Conservation (phyloP, 1,140 invertebrate genomes). For the Lepidotrigona ventralis region DNA sequence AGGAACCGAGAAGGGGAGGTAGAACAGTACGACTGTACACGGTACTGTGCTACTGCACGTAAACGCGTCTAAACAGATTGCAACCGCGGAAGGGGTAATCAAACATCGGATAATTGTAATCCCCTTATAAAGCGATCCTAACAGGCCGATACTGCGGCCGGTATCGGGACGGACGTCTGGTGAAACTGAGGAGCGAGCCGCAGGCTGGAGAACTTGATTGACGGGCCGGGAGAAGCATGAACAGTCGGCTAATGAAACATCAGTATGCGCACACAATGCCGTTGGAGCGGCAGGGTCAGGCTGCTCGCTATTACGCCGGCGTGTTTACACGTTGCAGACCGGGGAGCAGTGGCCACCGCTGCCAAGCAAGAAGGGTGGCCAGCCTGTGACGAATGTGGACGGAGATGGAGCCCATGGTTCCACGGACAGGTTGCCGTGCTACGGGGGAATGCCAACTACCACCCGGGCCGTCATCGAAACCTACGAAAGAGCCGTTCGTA, state of each 20-base stretch:
- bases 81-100: constrained; percentile 68
- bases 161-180: constrained; percentile 40
- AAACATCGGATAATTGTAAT: constrained; percentile 77
- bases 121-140: constrained; percentile 72
- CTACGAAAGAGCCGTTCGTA: constrained; percentile 32
- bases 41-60: constrained; percentile 6
- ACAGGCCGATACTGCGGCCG: constrained; percentile 55
- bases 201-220: constrained; percentile 75
- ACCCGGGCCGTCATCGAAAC: constrained; percentile 2
- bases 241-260: constrained; percentile 79
- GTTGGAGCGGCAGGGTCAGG: constrained; percentile 37
- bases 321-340: constrained; percentile 64
- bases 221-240: constrained; percentile 73
- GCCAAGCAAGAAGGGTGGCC: constrained; percentile 20
- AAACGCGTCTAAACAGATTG: constrained; percentile 60
- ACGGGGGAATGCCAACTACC: constrained; percentile 18
- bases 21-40: neutral
- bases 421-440: constrained; percentile 55
- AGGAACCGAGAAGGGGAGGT: neutral
- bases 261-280: constrained; percentile 75
- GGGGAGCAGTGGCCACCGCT: neutral
- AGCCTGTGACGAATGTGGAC: constrained; percentile 59
- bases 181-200: constrained; percentile 62
- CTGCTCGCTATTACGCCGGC: constrained; percentile 63
- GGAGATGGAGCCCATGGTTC: constrained; percentile 29